A percentile compares a stretch with the other conserved stretches of the same genome.
These are phyloP conservation scores for Torymus aiolomorphi DNA, from an alignment of 2,888 invertebrate species.

Conservation along the genomic window DNA sequence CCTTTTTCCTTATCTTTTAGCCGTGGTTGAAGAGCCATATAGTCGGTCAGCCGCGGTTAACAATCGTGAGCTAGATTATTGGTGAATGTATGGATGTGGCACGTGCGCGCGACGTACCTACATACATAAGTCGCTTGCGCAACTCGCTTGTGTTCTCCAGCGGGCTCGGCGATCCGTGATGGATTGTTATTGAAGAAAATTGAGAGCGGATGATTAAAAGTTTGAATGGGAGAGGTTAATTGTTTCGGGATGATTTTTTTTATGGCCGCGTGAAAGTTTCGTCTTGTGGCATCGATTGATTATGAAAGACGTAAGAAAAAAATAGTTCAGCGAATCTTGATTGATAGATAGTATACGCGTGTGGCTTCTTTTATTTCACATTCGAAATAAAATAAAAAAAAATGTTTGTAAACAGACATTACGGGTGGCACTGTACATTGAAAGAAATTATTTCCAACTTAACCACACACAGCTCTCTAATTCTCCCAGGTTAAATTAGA, in stretches of 20 bases:
- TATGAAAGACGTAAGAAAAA: too few species aligned
- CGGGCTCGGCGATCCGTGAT: background rate
- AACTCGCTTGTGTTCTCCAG: too few species aligned
- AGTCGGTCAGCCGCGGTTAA: constrained; percentile 1
- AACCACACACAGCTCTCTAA: constrained; percentile 8
- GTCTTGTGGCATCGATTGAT: too few species aligned
- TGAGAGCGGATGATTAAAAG: background rate
- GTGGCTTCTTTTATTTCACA: too few species aligned
- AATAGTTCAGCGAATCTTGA: too few species aligned
- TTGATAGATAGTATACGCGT: too few species aligned
- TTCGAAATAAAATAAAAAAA: too few species aligned
- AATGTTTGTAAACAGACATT: too few species aligned
- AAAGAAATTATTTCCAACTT: background rate
- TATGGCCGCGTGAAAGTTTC: too few species aligned
- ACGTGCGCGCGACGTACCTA: background rate
- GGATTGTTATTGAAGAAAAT: background rate
- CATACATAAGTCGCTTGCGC: background rate
- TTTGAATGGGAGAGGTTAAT: background rate
- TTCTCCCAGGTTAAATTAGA: constrained; percentile 24
- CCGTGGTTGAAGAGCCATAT: too few species aligned
- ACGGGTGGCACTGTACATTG: too few species aligned
- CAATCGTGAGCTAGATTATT: constrained; percentile 51
- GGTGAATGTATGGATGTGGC: background rate
- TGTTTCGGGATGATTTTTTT: too few species aligned
- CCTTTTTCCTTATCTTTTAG: constrained; percentile 33